Evolutionary conservation across 2,888 invertebrate species (phyloP), one percentile per base, ranked within the genome.

Genomic region (Stratiomys singularior): DNA sequence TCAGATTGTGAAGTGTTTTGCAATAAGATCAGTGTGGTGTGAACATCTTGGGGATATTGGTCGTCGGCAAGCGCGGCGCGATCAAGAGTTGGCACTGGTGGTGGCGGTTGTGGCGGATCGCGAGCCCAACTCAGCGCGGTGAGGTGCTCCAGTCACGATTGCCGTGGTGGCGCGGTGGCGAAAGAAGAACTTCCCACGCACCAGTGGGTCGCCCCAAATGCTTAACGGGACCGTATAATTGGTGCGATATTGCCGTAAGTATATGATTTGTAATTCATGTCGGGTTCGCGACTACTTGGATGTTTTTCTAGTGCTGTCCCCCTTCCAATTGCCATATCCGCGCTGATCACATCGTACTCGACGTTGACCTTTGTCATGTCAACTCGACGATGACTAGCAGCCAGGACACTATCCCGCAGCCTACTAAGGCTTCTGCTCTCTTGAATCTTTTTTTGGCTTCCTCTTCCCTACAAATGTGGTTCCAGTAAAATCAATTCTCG

Each of bases 201-300:
- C 58, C 74, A 72, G 58, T 60, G 74, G 58, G 56, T 28, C 74
- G 74, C 74, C 60, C 74, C 74, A 74, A 74, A 74, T 74, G 74
- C 58, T 74, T 74, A 74, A 74, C 74, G 74, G 74, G 60, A 37
- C 74, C 74, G 60, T 21, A 37, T 69, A 69, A 69, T 69, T 69
- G 69, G 69, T 69, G 69, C 69, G 69, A 69, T 69, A 69, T 69
- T 69, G 69, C 69, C 47, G 69, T 69, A 69, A 69, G 69, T 69
- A n/a, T 47, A 9, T 30, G n/a, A 69, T 47, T 47, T 13, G 25
- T 27, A 69, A 69, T 46, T 69, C 69, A 69, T 46, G n/a, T 11
- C 25, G 1, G 13, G 64, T 13, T 25, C 37, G 37, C 58, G 58
- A 60, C 23, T 25, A 60, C 9, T 25, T 37, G 9, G 9, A 37